Conservation (phyloP, 92 coral and sea anemone genomes). For the Siderastrea siderea region DNA sequence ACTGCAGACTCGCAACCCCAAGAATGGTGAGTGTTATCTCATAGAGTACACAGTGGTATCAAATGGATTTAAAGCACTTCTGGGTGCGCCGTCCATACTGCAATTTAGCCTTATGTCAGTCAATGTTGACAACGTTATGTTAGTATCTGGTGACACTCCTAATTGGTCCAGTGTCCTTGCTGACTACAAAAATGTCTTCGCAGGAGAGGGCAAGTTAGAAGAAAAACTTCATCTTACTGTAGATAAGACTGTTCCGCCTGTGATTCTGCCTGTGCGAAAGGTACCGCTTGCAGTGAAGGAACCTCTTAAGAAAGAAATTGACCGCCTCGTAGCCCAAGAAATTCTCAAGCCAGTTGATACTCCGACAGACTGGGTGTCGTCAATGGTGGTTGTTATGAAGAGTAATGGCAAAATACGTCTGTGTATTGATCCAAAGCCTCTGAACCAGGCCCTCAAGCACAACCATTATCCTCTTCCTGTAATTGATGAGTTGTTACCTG, state of each 20-base stretch:
- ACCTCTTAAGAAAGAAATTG: too few relatives aligned
- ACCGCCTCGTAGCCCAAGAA: conserved; percentile 13
- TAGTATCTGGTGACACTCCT: not conserved
- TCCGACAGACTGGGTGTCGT: conserved; percentile 19
- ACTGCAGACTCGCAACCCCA: conserved; percentile 54
- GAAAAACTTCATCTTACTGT: conserved; percentile 51
- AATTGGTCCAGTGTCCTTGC: not conserved
- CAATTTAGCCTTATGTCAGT: conserved; percentile 37
- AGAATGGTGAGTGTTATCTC: conserved; percentile 19
- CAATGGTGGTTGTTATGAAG: not conserved
- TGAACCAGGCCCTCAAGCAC: conserved; percentile 35
- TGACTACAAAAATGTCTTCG: conserved; percentile 55
- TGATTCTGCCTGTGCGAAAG: conserved; percentile 45
- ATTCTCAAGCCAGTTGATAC: conserved; percentile 18
- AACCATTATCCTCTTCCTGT: conserved; percentile 43
- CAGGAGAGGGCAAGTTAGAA: conserved; percentile 54
- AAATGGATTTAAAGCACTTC: conserved; percentile 42
- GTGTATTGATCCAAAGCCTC: conserved; percentile 25
- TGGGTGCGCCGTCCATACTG: conserved; percentile 48
- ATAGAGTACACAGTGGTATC: conserved; percentile 24
- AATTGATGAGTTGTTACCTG: conserved; percentile 33
- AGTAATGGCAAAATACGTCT: conserved; percentile 11
- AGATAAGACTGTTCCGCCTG: conserved; percentile 58
- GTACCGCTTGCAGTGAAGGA: conserved; percentile 59
- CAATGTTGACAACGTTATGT: not conserved